These are phyloP conservation scores for Danio kyathit DNA, from an alignment of 2,797 vertebrate genomes.

Conservation along the genomic window DNA sequence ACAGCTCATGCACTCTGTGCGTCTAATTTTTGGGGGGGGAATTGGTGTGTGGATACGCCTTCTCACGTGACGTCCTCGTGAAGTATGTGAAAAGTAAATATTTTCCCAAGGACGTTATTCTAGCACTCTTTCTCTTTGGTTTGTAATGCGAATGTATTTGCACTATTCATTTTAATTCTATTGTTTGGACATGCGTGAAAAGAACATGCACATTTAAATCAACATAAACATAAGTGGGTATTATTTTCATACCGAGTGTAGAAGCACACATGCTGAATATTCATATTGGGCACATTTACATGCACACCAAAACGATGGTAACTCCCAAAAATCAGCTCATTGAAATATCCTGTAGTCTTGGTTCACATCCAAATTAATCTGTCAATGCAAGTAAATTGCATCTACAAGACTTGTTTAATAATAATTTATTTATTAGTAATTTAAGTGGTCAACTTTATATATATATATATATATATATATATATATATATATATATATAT, in stretches of 20 bases:
- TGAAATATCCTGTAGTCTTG: no score
- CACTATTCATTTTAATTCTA: not conserved
- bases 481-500: no score
- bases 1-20: not conserved
- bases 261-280: not conserved
- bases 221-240: not conserved
- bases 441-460: no score
- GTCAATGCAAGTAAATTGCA: no score
- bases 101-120: slow-evolving; percentile 30
- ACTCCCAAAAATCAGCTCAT: no score
- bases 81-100: not conserved
- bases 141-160: not conserved
- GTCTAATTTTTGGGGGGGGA: slow-evolving; percentile 24
- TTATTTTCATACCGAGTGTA: not conserved
- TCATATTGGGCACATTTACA: no score
- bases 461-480: no score
- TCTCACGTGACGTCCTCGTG: slow-evolving; percentile 34
- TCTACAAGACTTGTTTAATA: no score
- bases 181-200: not conserved
- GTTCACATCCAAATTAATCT: no score
- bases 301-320: no score
- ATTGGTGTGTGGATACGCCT: slow-evolving; percentile 15
- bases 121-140: slow-evolving; percentile 9
- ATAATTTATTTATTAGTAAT: no score
- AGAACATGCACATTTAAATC: slow-evolving; percentile 3